Percentiles rank a stretch among this genome's conserved stretches.
Conservation (phyloP, 2,888 invertebrate species). For the Athrips mouffetella region DNA sequence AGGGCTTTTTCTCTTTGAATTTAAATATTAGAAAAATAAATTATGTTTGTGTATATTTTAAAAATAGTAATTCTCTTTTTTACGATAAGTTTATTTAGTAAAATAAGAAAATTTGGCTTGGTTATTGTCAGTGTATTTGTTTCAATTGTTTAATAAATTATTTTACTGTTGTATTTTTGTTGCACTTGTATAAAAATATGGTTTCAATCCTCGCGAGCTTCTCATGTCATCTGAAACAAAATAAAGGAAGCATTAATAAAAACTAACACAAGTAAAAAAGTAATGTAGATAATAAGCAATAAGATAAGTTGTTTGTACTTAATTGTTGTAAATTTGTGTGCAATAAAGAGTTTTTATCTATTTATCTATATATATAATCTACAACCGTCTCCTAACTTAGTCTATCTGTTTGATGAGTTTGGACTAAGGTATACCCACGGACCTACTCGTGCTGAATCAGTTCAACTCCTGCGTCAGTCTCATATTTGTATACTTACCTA, state of each 20-base stretch:
- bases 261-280: background rate
- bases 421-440: too few relatives aligned
- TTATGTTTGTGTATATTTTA: slow-evolving; percentile 12
- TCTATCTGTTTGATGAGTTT: too few relatives aligned
- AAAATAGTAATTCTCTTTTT: slow-evolving; percentile 17
- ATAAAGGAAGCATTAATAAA: slow-evolving; percentile 16
- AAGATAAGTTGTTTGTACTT: too few relatives aligned
- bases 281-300: too few relatives aligned
- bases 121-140: slow-evolving; percentile 41
- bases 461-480: too few relatives aligned
- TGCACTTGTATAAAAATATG: slow-evolving; percentile 14
- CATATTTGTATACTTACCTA: too few relatives aligned
- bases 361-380: too few relatives aligned
- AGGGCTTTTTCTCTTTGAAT: background rate
- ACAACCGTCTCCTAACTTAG: too few relatives aligned
- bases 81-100: slow-evolving; percentile 18
- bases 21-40: slow-evolving; percentile 12
- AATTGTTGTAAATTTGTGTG: too few relatives aligned
- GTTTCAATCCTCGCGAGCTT: slow-evolving; percentile 18
- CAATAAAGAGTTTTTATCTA: too few relatives aligned
- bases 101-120: slow-evolving; percentile 37
- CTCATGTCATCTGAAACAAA: slow-evolving; percentile 61
- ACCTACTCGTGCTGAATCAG: too few relatives aligned
- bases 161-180: slow-evolving; percentile 19
- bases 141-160: slow-evolving; percentile 15